A percentile compares a stretch with the other conserved stretches of the same genome.
Evolutionary conservation across 2,113 vertebrate genomes (phyloP).

Genomic region (Neodontobutis hainanensis): DNA sequence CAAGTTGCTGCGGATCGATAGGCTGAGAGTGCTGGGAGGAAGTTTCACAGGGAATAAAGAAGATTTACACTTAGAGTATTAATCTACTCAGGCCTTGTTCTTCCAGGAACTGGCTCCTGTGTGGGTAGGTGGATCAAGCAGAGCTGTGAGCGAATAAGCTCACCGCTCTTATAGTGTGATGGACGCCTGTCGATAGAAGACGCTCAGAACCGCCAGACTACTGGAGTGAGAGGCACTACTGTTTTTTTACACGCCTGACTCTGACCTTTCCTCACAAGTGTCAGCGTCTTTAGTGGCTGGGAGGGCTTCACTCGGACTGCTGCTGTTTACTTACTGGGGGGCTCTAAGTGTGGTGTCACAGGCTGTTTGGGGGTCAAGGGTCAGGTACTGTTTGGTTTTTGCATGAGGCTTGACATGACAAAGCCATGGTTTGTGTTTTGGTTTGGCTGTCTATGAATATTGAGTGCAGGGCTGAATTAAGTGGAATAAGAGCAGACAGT

Average conservation of each 20-base stretch:
- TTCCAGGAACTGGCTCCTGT: constrained; percentile 3
- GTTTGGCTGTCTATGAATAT: neutral
- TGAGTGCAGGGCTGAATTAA: too few species aligned
- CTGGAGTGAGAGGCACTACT: constrained; percentile 4
- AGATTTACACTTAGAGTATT: constrained; percentile 62
- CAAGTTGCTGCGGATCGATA: constrained; percentile 59
- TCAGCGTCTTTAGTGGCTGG: constrained; percentile 53
- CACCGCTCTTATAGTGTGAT: constrained; percentile 39
- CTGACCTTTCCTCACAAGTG: constrained; percentile 55
- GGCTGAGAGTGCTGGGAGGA: constrained; percentile 34
- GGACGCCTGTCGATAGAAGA: constrained; percentile 49
- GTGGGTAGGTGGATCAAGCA: constrained; percentile 52
- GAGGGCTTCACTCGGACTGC: constrained; percentile 33
- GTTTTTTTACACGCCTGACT: constrained; percentile 35
- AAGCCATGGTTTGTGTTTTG: neutral
- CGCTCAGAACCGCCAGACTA: constrained; percentile 25
- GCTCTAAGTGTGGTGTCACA: constrained; percentile 19
- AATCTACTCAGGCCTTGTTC: constrained; percentile 41
- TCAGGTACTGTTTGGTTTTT: constrained; percentile 9
- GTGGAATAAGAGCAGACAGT: too few species aligned
- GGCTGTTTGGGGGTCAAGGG: constrained; percentile 8
- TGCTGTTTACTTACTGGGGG: constrained; percentile 32
- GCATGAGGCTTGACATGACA: neutral
- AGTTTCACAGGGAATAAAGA: constrained; percentile 27
- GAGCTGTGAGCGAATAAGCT: constrained; percentile 11